Percentiles rank a stretch among this genome's conserved stretches.
These are phyloP conservation scores for Drosophila jambulina DNA, from an alignment of 1,140 invertebrate species.

Conservation along the genomic window DNA sequence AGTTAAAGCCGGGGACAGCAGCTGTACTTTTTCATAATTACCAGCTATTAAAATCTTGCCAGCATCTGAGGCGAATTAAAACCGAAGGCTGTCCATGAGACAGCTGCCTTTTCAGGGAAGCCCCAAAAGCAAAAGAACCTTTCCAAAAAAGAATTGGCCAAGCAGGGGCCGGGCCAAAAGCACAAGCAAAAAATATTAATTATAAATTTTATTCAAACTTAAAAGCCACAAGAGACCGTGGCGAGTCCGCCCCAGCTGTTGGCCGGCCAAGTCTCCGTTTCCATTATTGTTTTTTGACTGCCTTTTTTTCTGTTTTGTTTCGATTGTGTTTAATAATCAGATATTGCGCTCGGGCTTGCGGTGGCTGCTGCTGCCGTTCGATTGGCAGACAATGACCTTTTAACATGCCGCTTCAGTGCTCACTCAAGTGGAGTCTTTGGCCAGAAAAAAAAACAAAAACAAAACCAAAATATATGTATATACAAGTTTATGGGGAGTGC, in stretches of 20 bases:
- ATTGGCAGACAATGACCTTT: constrained; percentile 82
- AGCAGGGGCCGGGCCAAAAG: constrained; percentile 9
- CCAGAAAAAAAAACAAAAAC: not conserved
- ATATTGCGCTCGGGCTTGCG: constrained; percentile 59
- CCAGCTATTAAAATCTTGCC: constrained; percentile 64
- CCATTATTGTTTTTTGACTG: constrained; percentile 30
- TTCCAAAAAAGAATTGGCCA: constrained; percentile 47
- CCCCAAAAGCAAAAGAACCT: constrained; percentile 54
- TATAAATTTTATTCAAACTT: constrained; percentile 59
- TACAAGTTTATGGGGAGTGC: constrained; percentile 15
- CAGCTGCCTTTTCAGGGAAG: constrained; percentile 47
- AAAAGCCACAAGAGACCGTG: constrained; percentile 37
- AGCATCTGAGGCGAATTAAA: constrained; percentile 48
- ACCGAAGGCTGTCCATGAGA: constrained; percentile 35
- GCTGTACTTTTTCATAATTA: constrained; percentile 68
- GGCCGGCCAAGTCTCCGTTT: constrained; percentile 24
- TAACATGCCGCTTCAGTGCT: constrained; percentile 72
- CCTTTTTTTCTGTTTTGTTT: constrained; percentile 22
- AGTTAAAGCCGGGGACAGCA: constrained; percentile 56
- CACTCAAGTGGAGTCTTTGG: constrained; percentile 53
- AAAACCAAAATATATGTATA: constrained; percentile 3
- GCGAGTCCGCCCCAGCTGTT: constrained; percentile 54
- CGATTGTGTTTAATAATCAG: constrained; percentile 74
- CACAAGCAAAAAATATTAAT: constrained; percentile 49
- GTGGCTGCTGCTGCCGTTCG: constrained; percentile 55